A percentile compares a stretch with the other conserved stretches of the same genome.
These are phyloP conservation scores for Brachylomia viminalis DNA, from an alignment of 2,888 invertebrate genomes.

Conservation along the genomic window DNA sequence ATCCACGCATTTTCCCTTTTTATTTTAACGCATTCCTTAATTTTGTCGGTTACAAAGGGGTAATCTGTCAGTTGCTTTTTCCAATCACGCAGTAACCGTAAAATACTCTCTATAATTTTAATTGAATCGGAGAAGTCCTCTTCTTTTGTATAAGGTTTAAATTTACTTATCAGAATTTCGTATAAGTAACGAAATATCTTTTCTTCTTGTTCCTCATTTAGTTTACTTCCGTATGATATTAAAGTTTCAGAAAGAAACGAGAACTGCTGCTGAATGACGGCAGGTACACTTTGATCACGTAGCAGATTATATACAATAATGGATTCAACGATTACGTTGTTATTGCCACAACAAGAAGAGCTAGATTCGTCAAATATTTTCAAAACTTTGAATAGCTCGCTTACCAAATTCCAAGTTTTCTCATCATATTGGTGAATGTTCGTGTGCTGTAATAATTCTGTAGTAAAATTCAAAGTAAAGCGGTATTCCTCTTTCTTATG, in stretches of 20 bases:
- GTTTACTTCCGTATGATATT: constrained; percentile 64
- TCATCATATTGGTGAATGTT: constrained; percentile 72
- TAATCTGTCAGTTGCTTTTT: constrained; percentile 74
- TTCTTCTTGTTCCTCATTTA: constrained; percentile 71
- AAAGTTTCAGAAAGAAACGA: constrained; percentile 67
- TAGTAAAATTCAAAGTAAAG: constrained; percentile 72
- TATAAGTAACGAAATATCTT: constrained; percentile 78
- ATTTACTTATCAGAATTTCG: constrained; percentile 62
- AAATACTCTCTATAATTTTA: constrained; percentile 56
- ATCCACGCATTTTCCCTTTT: constrained; percentile 74
- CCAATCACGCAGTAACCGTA: constrained; percentile 77
- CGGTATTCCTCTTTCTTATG: constrained; percentile 73
- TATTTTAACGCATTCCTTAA: constrained; percentile 73
- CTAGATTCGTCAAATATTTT: constrained; percentile 73
- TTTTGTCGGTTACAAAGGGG: constrained; percentile 73
- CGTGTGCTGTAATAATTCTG: constrained; percentile 68
- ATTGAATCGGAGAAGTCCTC: constrained; percentile 65
- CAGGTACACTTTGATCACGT: constrained; percentile 70
- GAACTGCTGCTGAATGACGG: constrained; percentile 73
- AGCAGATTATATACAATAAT: constrained; percentile 75
- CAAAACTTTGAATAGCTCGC: constrained; percentile 75
- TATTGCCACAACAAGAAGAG: neutral
- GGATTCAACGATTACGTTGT: constrained; percentile 57
- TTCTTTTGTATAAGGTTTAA: constrained; percentile 64
- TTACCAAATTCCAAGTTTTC: constrained; percentile 77